Conservation (phyloP, 2,888 invertebrate genomes). For the Cantharis rustica region DNA sequence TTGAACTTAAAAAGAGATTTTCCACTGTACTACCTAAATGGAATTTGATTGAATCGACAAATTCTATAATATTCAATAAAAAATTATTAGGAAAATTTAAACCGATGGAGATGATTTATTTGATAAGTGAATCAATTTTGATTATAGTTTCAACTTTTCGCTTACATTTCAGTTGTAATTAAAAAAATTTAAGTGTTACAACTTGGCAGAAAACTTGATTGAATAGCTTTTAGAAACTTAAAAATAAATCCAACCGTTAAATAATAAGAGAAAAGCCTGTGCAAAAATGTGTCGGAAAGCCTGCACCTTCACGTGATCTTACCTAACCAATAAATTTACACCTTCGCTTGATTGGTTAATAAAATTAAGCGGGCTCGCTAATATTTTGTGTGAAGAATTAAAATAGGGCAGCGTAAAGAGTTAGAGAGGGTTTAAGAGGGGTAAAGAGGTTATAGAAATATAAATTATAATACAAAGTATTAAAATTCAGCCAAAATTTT, state of each 20-base stretch:
- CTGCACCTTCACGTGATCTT: neutral
- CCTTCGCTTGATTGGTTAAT: neutral
- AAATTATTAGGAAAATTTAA: neutral
- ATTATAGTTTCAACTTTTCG: neutral
- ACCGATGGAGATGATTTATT: neutral
- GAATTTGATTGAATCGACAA: neutral
- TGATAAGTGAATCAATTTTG: neutral
- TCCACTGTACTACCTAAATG: neutral
- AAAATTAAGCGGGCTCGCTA: neutral
- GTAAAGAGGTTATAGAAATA: neutral
- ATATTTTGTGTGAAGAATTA: neutral
- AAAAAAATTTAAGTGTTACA: neutral
- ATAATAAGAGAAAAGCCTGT: neutral
- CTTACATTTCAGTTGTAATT: neutral
- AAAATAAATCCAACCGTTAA: neutral
- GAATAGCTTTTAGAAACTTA: neutral
- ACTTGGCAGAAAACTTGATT: neutral
- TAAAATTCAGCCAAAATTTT: neutral
- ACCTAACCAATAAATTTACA: neutral
- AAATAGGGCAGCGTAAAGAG: neutral
- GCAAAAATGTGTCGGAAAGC: neutral
- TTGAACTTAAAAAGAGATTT: neutral
- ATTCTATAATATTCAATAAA: neutral
- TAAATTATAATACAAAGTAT: neutral
- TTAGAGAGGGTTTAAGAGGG: too few relatives aligned